A percentile compares a stretch with the other conserved stretches of the same genome.
Evolutionary conservation across 2,888 invertebrate species (phyloP).

Genomic region (Cryptocheilus praepositus): DNA sequence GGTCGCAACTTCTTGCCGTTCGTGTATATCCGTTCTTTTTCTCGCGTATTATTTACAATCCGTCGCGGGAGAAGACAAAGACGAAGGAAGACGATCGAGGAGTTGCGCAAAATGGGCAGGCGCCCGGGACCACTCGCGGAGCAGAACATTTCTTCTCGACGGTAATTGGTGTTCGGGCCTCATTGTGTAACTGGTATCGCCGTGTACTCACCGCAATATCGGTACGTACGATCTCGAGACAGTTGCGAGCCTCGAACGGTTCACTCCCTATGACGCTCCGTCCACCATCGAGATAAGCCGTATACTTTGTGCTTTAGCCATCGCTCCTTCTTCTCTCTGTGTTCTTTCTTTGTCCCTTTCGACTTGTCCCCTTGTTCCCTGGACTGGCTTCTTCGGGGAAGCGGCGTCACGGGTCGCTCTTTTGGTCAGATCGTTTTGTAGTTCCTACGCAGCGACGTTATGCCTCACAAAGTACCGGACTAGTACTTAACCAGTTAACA

Average conservation of each 20-base stretch:
- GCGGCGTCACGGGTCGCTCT: conserved; percentile 11
- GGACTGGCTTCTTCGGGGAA: conserved; percentile 11
- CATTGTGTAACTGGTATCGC: conserved; percentile 68
- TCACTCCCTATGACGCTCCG: conserved; percentile 60
- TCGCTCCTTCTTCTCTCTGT: conserved; percentile 14
- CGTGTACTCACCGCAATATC: conserved; percentile 61
- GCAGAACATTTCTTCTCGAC: conserved; percentile 53
- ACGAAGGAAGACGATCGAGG: conserved; percentile 17
- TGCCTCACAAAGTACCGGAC: no score
- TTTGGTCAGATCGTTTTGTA: not conserved
- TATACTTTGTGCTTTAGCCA: conserved; percentile 19
- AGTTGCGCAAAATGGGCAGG: conserved; percentile 38
- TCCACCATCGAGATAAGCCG: conserved; percentile 60
- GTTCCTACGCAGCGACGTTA: no score
- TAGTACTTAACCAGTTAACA: no score
- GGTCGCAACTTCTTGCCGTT: no score
- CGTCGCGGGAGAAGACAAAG: conserved; percentile 12
- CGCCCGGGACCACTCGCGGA: conserved; percentile 46
- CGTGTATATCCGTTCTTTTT: no score
- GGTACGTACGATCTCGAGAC: conserved; percentile 63
- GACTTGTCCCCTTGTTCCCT: conserved; percentile 21
- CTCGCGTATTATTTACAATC: conserved; percentile 34
- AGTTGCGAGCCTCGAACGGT: conserved; percentile 50
- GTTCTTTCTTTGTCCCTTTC: conserved; percentile 11
- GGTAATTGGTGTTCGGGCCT: conserved; percentile 66